Base-by-base conservation (phyloP, 2,888 invertebrate genomes). In the Elegia similella region DNA sequence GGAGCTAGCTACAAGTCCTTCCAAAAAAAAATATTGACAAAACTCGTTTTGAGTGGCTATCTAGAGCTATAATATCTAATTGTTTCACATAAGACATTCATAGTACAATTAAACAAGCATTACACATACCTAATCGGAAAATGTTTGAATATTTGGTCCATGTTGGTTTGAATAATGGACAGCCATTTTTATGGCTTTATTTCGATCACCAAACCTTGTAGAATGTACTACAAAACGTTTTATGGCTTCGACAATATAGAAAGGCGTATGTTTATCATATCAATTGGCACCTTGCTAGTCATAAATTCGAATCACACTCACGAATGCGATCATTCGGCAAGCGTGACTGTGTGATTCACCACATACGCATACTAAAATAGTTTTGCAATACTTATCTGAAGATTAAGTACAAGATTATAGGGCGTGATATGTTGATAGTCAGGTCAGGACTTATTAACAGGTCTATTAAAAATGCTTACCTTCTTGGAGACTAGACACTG, bases 261-360 rank as follows among this genome's bases (percentile, higher is more conserved):
- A 50, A 38, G 12, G 7, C 6, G 50, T 34, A 17, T 50, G 17
- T 50, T 15, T 12, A 10, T 34, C 16, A 50, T 50, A 12, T 17
- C 7, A 38, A 50, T 50, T 50, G 34, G 34, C 50, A 50, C 17
- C 16, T 50, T 38, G 17, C 34, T 17, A 34, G 34, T 50, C 34
- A 17, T 50, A 50, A 34, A 50, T 50, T 50, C 50, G 34, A 34
- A 38, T 50, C 50, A 34, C 17, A 50, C 50, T 50, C 50, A 50
- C 50, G 50, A 50, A 32, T 48, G 32, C 32, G 48, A 32, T 6
- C 30, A 32, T 48, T 17, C 34, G 12, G 34, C 12, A 50, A 16
- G 16, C 34, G 50, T 50, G 50, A 50, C 17, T 12, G 6, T 1
- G 7, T 17, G 8, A 34, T 50, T 16, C 10, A 34, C 16, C 34